Conservation (phyloP, 2,113 vertebrate genomes). For the Anoplopoma fimbria region DNA sequence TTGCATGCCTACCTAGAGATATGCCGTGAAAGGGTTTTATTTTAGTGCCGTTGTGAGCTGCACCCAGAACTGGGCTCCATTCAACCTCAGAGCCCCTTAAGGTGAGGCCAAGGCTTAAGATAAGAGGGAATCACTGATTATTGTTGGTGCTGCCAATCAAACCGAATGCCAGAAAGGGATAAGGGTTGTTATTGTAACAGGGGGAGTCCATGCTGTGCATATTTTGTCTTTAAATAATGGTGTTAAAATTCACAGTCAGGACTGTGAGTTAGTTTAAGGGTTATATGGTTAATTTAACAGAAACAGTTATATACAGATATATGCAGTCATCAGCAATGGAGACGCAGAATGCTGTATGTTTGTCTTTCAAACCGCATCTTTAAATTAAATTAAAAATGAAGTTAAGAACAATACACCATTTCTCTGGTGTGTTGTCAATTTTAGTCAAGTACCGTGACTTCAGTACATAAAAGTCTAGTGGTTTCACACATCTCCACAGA, state of each 20-base stretch:
- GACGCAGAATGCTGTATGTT: background rate
- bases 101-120: slow-evolving; percentile 7
- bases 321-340: background rate
- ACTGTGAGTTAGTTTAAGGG: background rate
- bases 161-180: background rate
- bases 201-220: background rate
- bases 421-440: background rate
- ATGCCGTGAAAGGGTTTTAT: background rate
- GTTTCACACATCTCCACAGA: background rate
- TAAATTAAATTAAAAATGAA: too few relatives aligned
- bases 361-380: background rate
- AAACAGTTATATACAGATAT: background rate
- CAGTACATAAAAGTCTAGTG: background rate
- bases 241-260: slow-evolving; percentile 7
- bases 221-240: background rate
- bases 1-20: background rate
- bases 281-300: background rate
- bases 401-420: background rate
- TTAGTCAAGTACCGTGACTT: background rate
- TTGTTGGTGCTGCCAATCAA: slow-evolving; percentile 34
- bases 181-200: background rate
- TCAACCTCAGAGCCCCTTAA: background rate
- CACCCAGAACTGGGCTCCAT: background rate
- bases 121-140: slow-evolving; percentile 29
- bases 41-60: background rate